Evolutionary conservation across 2,888 invertebrate genomes (phyloP).

Genomic region (Zonitis immaculata): DNA sequence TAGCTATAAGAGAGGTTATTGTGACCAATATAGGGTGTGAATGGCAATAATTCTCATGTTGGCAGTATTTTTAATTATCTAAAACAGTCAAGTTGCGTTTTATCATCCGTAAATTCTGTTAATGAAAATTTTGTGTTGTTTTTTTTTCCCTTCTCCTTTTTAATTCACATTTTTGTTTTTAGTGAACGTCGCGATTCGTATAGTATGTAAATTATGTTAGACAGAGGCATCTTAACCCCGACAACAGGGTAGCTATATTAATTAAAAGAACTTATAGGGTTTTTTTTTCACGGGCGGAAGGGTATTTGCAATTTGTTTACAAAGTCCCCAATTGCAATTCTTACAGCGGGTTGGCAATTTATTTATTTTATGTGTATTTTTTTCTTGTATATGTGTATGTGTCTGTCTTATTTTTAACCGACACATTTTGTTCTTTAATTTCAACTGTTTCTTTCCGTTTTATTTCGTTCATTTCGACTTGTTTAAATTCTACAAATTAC

Average conservation of each 20-base stretch:
- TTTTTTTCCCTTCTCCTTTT: slow-evolving; percentile 36
- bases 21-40: slow-evolving; percentile 28
- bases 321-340: slow-evolving; percentile 36
- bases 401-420: slow-evolving; percentile 39
- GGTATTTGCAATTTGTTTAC: slow-evolving; percentile 42
- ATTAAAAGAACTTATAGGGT: slow-evolving; percentile 47
- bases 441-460: slow-evolving; percentile 38
- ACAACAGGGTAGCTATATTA: slow-evolving; percentile 38
- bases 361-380: slow-evolving; percentile 34
- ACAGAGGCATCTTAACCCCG: slow-evolving; percentile 20
- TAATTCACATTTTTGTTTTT: no score
- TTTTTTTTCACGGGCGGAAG: slow-evolving; percentile 41
- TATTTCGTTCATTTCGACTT: slow-evolving; percentile 35
- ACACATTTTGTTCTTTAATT: slow-evolving; percentile 41
- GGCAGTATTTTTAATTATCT: slow-evolving; percentile 46
- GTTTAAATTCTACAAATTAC: slow-evolving; percentile 41
- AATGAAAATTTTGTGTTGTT: slow-evolving; percentile 44
- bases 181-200: slow-evolving; percentile 32
- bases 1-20: not conserved
- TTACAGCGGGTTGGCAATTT: slow-evolving; percentile 37
- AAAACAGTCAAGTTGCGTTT: slow-evolving; percentile 39
- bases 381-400: no score
- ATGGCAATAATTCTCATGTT: slow-evolving; percentile 37
- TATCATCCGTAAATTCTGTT: slow-evolving; percentile 48
- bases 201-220: slow-evolving; percentile 37